These are phyloP conservation scores for Agapornis roseicollis DNA, from an alignment of 2,113 vertebrate species.

Conservation along the genomic window DNA sequence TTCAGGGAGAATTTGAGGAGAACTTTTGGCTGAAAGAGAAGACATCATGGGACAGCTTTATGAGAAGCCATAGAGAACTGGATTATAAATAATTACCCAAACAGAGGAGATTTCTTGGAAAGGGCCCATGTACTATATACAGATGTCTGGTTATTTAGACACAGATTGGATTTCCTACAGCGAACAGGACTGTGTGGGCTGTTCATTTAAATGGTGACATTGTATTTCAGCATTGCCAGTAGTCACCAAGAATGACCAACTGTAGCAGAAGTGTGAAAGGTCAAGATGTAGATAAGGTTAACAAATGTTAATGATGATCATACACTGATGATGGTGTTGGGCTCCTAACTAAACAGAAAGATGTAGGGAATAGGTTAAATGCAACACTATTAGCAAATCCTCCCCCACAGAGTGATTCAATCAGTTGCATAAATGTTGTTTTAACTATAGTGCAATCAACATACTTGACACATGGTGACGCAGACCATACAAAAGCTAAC, in stretches of 20 bases:
- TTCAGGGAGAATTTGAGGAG: neutral
- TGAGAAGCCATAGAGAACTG: neutral
- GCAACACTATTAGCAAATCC: slow-evolving; percentile 4
- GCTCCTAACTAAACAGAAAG: neutral
- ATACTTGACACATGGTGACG: neutral
- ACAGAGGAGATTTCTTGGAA: neutral
- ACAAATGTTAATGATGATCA: neutral
- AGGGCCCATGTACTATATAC: neutral
- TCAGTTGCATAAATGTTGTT: neutral
- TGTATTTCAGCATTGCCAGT: neutral
- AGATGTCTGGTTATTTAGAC: neutral
- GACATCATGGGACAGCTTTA: neutral
- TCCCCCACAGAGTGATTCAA: neutral
- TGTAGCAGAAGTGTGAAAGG: neutral
- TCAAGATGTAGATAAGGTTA: neutral
- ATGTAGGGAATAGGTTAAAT: neutral
- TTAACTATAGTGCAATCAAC: neutral
- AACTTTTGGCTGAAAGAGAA: neutral
- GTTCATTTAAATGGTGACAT: neutral
- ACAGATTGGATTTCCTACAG: neutral
- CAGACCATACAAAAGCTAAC: neutral
- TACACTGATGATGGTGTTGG: neutral
- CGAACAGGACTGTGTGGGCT: neutral
- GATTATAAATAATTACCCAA: neutral
- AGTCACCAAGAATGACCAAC: neutral